Conservation (phyloP, 2,888 invertebrate species). For the Tortrix viridana region DNA sequence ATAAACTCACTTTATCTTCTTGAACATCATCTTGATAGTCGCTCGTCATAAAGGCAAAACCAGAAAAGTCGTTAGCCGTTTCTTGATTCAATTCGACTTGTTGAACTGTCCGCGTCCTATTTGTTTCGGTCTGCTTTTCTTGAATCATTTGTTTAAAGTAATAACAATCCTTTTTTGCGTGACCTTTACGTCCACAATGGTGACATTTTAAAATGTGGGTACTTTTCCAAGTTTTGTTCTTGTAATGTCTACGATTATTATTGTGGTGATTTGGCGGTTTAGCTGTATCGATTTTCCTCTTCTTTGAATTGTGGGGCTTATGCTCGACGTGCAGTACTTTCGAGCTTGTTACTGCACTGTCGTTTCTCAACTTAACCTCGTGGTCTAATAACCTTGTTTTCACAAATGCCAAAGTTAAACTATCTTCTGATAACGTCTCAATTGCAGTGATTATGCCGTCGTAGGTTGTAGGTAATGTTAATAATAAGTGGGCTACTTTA, state of each 20-base stretch:
- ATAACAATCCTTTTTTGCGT: slow-evolving; percentile 50
- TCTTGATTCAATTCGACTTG: slow-evolving; percentile 26
- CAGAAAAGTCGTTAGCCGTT: too few species aligned
- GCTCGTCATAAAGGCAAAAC: too few species aligned
- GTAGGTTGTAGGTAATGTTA: slow-evolving; percentile 42
- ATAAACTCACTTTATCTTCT: too few species aligned
- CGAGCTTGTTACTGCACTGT: slow-evolving; percentile 43
- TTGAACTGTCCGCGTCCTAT: slow-evolving; percentile 38
- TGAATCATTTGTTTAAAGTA: slow-evolving; percentile 42
- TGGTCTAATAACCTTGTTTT: slow-evolving; percentile 50
- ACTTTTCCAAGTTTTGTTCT: slow-evolving; percentile 4
- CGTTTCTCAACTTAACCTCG: slow-evolving; percentile 43
- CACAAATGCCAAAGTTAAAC: slow-evolving; percentile 55
- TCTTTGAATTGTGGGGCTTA: too few species aligned
- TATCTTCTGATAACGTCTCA: slow-evolving; percentile 53
- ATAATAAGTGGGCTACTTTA: too few species aligned
- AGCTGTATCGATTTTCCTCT: too few species aligned
- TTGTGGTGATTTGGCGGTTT: too few species aligned
- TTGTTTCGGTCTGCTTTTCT: slow-evolving; percentile 17
- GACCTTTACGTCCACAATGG: slow-evolving; percentile 51
- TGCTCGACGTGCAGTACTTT: slow-evolving; percentile 47
- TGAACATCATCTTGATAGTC: too few species aligned
- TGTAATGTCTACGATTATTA: slow-evolving; percentile 11
- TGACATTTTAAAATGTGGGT: slow-evolving; percentile 43
- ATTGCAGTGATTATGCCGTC: slow-evolving; percentile 59